Base-by-base conservation (phyloP, 1,140 invertebrate species). In the Diorhabda elongata region DNA sequence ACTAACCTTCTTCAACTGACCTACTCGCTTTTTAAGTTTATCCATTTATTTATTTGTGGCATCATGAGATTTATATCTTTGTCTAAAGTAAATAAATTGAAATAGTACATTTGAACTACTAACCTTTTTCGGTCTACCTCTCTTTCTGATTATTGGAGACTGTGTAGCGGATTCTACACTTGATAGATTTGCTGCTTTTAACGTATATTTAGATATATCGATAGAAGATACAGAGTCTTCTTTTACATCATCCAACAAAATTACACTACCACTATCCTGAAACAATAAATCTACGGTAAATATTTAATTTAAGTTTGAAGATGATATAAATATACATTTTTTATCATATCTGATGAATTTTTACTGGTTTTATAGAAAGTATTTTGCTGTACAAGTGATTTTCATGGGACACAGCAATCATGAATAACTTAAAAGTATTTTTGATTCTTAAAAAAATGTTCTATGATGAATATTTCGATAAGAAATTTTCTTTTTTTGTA, bases 61-160 rank as follows among this genome's bases (percentile, higher is more conserved):
- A 26, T 26, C 26, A 26, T 26, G 26, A 26, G 26, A 26, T 26
- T 26, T 26, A 26, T 26, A 26, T 26, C 26, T 26, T 26, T 26
- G 26, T 26, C 26, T 26, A 26, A 26, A 26, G 26, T 26, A 26
- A 26, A 26, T 26, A 26, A 26, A 26, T 26, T 26, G 26, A 26
- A 26, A 26, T 26, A 26, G 26, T 26, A 26, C 26, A 26, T 26
- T 26, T 26, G 26, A 26, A 26, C 2, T 52, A n/a, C 57, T 67
- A 44, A 68, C 68, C 65, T 76, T 77, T 61, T 71, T 71, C 4
- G 76, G 76, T 43, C 76, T 63, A 44, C 76, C 76, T 52, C 76
- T 65, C 61, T 72, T 73, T 44, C 72, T 70, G 60, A 74, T 73
- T 11, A 58, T 42, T 44, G 65, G 42, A 11, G 64, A 41, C 3